Conservation (phyloP, 2,888 invertebrate genomes). For the Yponomeuta malinellus region DNA sequence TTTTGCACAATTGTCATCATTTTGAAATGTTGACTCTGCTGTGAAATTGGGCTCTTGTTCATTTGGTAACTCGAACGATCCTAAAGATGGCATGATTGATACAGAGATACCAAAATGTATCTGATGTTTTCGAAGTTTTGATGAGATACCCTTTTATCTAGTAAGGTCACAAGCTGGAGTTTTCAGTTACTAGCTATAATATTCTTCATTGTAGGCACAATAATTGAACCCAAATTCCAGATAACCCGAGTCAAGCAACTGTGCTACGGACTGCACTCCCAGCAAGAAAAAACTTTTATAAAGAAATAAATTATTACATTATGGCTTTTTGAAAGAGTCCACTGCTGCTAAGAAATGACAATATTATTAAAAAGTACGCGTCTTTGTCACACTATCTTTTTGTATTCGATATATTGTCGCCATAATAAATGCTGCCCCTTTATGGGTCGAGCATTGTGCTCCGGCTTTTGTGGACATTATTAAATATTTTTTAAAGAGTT, state of each 20-base stretch:
- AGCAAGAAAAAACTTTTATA: constrained; percentile 71
- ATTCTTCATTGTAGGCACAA: neutral
- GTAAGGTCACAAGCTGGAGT: no score
- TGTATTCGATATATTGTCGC: constrained; percentile 75
- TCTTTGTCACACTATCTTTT: constrained; percentile 76
- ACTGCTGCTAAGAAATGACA: constrained; percentile 76
- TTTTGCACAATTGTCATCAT: constrained; percentile 40
- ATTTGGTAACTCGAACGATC: neutral
- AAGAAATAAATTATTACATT: constrained; percentile 75
- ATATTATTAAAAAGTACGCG: constrained; percentile 75
- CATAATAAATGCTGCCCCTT: constrained; percentile 74
- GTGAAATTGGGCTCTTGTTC: neutral
- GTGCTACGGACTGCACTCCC: constrained; percentile 48
- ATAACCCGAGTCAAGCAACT: constrained; percentile 12
- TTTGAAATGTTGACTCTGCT: neutral
- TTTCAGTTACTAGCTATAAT: no score
- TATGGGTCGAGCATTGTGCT: constrained; percentile 69
- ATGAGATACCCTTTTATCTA: no score
- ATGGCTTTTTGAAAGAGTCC: constrained; percentile 76
- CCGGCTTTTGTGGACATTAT: constrained; percentile 72
- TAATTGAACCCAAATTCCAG: neutral
- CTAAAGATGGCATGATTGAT: neutral
- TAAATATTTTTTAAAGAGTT: constrained; percentile 76
- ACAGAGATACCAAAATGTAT: no score
- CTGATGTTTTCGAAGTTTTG: no score